Base-by-base conservation (phyloP, 2,888 invertebrate genomes). In the Physocephala rufipes region DNA sequence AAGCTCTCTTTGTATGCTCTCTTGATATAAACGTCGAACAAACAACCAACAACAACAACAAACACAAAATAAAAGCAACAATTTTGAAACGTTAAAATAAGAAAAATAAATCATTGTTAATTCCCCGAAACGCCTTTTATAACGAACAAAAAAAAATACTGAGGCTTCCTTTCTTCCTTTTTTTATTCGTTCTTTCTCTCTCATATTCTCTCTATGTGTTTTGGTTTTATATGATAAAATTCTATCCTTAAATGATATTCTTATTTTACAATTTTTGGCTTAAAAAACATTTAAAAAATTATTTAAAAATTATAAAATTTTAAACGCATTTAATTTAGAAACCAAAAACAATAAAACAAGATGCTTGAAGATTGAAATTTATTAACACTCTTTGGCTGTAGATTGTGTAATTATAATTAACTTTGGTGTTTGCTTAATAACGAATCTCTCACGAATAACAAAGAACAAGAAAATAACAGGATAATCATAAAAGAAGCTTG, bases 351-450 rank as follows among this genome's bases (percentile, higher is more conserved):
- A 36, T 9, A 36, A 4, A 4, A 36, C 4, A 36, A 36, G 9
- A 7, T 9, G 36, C 36, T 36, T 36, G 36, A 36, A 36, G 4
- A 36, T 36, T 36, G 4, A 36, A 36, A 36, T 9, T n/a, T n/a
- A 36, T 7, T 81, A 82, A 82, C 82, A 77, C 76, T n/a, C n/a
- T 79, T 80, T 81, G 82, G 82, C 80, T 82, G 79, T 83, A 81
- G 83, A 81, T 82, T 79, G 82, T 71, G 53, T 79, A 71, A 67
- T 55, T 45, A n/a, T 43, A 16, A 43, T 70, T 58, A 47, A 61
- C 55, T 63, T 58, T 73, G 73, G 69, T 73, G 71, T 53, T 71
- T 71, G 72, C 72, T 67, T 67, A n/a, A 58, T 43, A n/a, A 51
- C 55, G 26, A 24, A 59, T 63, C n/a, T n/a, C n/a, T n/a, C n/a